Evolutionary conservation across 2,113 vertebrate genomes (phyloP), one percentile per base, ranked within the genome.

Genomic region (Brachyistius frenatus): DNA sequence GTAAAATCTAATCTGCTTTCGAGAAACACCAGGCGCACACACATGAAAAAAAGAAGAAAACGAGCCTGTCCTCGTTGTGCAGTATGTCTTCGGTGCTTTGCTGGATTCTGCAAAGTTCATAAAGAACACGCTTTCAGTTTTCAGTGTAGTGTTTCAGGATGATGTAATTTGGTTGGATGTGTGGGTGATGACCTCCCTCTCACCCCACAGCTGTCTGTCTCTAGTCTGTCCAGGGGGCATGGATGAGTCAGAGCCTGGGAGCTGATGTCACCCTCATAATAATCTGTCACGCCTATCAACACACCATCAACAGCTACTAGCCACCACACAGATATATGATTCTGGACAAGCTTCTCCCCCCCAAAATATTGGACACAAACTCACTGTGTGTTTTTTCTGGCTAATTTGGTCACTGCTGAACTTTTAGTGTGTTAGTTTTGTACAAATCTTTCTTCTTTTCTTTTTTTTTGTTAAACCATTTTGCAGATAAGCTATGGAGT

Each of bases 181-280:
- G 78, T 74, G 75, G 76, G 80, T 79, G 78, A 81, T 88, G 86
- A 91, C 90, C 87, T 68, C 56, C 46, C 68, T 65, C 70, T 88
- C 79, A 80, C 78, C 84, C 47, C 74, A 15, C 49, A 60, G 83
- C 50, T 85, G 76, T 72, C 49, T 79, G 77, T 86, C 72, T 77
- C 50, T 46, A 66, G 49, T 69, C 81, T 49, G 65, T 71, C 68
- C 81, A 52, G 44, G 56, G 68, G 81, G 55, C 74, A 63, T 4
- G 44, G 68, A 83, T 91, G 87, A 92, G 80, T 88, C 91, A 92
- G 74, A 76, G 55, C 80, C 23, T 72, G 63, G 68, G 66, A 57
- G 79, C 80, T 91, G 91, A 89, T 89, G 83, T 93, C 86, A 92
- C 71, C 55, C 57, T 62, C 62, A 77, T 78, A 46, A 85, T 84